Percentiles rank a stretch among this genome's conserved stretches.
These are phyloP conservation scores for Mellilla xanthometata DNA, from an alignment of 2,888 invertebrate species.

Conservation along the genomic window DNA sequence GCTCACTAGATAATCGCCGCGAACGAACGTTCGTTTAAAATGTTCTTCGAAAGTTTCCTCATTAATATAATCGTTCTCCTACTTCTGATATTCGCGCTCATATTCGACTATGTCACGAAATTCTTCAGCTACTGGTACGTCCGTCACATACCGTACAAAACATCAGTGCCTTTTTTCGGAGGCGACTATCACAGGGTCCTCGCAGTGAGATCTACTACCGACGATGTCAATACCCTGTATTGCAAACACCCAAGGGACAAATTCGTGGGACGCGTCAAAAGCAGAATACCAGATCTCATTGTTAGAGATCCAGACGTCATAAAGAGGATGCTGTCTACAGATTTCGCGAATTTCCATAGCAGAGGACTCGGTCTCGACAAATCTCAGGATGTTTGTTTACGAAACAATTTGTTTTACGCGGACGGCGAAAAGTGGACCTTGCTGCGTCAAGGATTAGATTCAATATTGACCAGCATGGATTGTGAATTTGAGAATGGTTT, in stretches of 20 bases:
- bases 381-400: conserved; percentile 79
- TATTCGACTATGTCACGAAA: conserved; percentile 72
- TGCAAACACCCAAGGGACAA: conserved; percentile 56
- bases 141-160: conserved; percentile 66
- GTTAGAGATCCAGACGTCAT: conserved; percentile 69
- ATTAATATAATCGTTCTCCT: conserved; percentile 58
- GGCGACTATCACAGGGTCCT: conserved; percentile 68
- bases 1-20: conserved; percentile 46
- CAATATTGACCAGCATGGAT: conserved; percentile 58
- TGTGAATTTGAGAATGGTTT: conserved; percentile 58
- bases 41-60: conserved; percentile 76
- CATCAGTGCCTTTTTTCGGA: conserved; percentile 63
- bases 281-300: conserved; percentile 72
- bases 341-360: conserved; percentile 74
- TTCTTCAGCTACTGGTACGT: conserved; percentile 78
- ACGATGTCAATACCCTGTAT: conserved; percentile 64
- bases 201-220: conserved; percentile 57
- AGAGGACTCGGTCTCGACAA: conserved; percentile 76
- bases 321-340: conserved; percentile 71
- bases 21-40: conserved; percentile 58
- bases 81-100: conserved; percentile 58
- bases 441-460: conserved; percentile 60
- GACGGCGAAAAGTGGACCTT: conserved; percentile 76
- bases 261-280: conserved; percentile 65
- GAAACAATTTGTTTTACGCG: conserved; percentile 78